These are phyloP conservation scores for Hyposoter didymator DNA, from an alignment of 2,888 invertebrate species.

Conservation along the genomic window DNA sequence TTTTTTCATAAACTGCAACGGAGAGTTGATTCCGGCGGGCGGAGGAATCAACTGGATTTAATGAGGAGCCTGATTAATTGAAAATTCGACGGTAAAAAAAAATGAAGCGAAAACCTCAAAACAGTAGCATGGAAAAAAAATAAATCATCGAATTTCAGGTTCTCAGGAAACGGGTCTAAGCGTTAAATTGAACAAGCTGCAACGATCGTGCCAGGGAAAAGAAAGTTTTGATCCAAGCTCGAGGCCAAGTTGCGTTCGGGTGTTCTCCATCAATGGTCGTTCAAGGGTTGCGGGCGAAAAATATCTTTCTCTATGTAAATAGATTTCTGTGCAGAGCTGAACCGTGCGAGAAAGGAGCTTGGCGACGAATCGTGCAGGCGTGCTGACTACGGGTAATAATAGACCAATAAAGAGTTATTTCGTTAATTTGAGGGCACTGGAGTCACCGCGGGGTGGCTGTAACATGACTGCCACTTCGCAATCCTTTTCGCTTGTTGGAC, in stretches of 20 bases:
- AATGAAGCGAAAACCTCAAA: too few species aligned
- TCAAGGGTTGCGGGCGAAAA: not conserved
- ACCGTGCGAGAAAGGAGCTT: conserved; percentile 56
- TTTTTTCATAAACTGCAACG: conserved; percentile 24
- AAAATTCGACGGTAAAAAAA: not conserved
- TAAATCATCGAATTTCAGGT: not conserved
- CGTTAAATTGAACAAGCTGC: conserved; percentile 19
- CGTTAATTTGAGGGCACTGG: conserved; percentile 73
- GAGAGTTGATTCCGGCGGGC: not conserved
- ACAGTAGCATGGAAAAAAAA: too few species aligned
- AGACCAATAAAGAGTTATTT: conserved; percentile 78
- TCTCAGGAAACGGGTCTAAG: not conserved
- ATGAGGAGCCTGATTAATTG: not conserved
- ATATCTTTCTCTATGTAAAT: conserved; percentile 5
- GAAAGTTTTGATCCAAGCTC: conserved; percentile 59
- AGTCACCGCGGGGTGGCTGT: conserved; percentile 61
- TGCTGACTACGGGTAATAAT: conserved; percentile 74
- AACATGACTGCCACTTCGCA: conserved; percentile 55
- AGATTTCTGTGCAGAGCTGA: not conserved
- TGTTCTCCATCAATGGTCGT: conserved; percentile 10
- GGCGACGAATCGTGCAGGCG: conserved; percentile 66
- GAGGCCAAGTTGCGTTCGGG: conserved; percentile 4
- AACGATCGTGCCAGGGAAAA: not conserved
- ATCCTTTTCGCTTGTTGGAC: conserved; percentile 45
- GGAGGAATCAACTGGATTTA: not conserved